Base-by-base conservation (phyloP, 2,888 invertebrate species). In the Thyatira batis region DNA sequence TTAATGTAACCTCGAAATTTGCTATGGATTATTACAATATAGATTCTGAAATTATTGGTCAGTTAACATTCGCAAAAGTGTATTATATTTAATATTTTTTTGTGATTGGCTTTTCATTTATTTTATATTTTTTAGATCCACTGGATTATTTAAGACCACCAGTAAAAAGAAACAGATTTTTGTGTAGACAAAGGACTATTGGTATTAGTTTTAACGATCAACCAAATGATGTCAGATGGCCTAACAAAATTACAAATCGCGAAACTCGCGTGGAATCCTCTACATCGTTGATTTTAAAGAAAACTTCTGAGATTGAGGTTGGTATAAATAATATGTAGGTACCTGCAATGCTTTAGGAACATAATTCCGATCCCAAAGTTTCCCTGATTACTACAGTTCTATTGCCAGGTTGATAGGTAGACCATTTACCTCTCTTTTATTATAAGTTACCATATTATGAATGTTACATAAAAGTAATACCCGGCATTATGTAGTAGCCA, bases 71-170 rank as follows among this genome's bases (percentile, higher is more conserved):
- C 27, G 27, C 3, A 11, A 10, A 46, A 25, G 13, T 48, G 13
- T 28, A 17, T 51, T 60, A 61, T 50, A 33, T 56, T 58, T 52
- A 51, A 49, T 57, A 65, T 61, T 23, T 58, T 53, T 27, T 55
- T 60, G 17, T 50, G 48, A 52, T 50, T 52, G 20, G 43, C 65
- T 64, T 65, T 65, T 76, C 73, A 64, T 67, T 63, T 68, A 71
- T 67, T 70, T 69, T 67, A 69, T 59, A 76, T 80, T 76, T 72
- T 81, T 64, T 84, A 89, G 88, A 84, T 69, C 78, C 79, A 13
- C 69, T 87, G 69, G 79, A 85, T 55, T 78, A 76, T 61, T 65
- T 84, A 52, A 76, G 78, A 69, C 82, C 80, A 10, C 76, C 83
- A 20, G 75, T 80, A 45, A 80, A 77, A 65, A 78, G 78, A 62